These are phyloP conservation scores for Carterocephalus palaemon DNA, from an alignment of 2,888 invertebrate genomes.

Conservation along the genomic window DNA sequence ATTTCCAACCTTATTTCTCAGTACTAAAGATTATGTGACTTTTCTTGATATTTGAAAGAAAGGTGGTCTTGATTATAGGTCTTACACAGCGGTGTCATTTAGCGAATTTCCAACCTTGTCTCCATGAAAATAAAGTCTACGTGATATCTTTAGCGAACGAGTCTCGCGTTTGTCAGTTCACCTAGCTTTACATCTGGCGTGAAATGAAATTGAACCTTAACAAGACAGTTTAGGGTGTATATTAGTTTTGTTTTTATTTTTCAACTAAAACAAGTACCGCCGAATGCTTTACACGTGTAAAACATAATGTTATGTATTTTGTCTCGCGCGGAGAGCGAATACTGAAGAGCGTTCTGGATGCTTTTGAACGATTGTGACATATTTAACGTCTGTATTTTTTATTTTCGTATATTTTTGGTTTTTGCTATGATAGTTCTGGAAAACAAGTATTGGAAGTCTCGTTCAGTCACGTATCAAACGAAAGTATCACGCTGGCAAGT, in stretches of 20 bases:
- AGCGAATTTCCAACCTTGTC: background rate
- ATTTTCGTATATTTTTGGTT: too few species aligned
- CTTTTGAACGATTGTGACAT: conserved; percentile 5
- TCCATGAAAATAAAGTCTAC: background rate
- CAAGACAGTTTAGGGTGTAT: too few species aligned
- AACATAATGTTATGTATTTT: conserved; percentile 24
- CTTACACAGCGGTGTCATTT: background rate
- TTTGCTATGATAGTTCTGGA: too few species aligned
- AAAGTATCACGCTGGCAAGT: too few species aligned
- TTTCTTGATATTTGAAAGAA: background rate
- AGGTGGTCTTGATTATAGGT: background rate
- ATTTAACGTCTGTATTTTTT: background rate
- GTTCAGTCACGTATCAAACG: too few species aligned
- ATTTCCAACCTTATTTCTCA: background rate
- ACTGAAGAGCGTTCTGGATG: conserved; percentile 6
- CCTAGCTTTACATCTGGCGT: too few species aligned
- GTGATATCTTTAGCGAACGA: too few species aligned
- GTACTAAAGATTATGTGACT: background rate
- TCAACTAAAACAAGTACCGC: conserved; percentile 3
- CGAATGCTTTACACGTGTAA: conserved; percentile 22
- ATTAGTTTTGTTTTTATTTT: too few species aligned
- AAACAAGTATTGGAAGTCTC: too few species aligned
- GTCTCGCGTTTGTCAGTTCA: too few species aligned
- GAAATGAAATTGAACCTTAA: too few species aligned
- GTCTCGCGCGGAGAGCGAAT: conserved; percentile 10